phyloP scores from a whole-genome alignment of 2,888 invertebrate species.

The Phaonia tiefii region DNA sequence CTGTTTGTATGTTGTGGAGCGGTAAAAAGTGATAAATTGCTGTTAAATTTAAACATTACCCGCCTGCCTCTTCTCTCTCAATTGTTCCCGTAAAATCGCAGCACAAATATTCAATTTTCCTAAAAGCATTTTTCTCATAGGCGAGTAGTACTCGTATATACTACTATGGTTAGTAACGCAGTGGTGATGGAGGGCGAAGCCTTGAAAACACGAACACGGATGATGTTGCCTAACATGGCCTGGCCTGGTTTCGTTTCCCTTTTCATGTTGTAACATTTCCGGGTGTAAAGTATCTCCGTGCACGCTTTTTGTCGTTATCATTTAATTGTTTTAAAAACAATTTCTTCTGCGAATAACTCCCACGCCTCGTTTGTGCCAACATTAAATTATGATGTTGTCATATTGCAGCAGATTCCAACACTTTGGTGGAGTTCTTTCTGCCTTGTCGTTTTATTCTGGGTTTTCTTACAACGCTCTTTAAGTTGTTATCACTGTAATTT shows the following conservation, averaged over 20 bases:
- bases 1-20: neutral
- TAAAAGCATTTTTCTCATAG: conserved; percentile 18
- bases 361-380: neutral
- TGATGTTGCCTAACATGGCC: neutral
- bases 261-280: neutral
- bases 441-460: neutral
- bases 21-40: conserved; percentile 16
- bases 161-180: neutral
- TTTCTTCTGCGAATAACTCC: neutral
- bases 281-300: neutral
- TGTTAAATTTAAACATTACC: conserved; percentile 13
- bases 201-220: neutral
- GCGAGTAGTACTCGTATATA: too few species aligned
- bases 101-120: conserved; percentile 18
- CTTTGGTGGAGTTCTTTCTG: neutral
- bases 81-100: too few species aligned
- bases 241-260: neutral
- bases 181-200: too few species aligned
- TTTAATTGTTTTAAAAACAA: conserved; percentile 21
- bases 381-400: conserved; percentile 26
- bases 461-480: neutral
- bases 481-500: conserved; percentile 38
- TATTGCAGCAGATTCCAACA: conserved; percentile 1
- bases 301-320: neutral
- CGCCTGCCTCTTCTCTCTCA: neutral